phyloP scores from a whole-genome alignment of 1,140 invertebrate genomes.

The Drosophila chauvacae region DNA sequence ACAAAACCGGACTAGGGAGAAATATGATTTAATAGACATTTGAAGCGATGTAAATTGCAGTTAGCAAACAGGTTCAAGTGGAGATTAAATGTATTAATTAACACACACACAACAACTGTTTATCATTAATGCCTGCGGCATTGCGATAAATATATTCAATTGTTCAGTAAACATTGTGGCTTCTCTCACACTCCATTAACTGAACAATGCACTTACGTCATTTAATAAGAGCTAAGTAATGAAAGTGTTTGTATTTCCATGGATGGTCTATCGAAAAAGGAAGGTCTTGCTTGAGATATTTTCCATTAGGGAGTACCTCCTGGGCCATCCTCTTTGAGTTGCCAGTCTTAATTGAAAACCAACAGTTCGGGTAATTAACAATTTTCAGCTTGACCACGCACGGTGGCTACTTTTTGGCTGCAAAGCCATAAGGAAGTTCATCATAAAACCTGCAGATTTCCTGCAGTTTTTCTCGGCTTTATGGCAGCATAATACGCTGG shows the following conservation, averaged over 20 bases:
- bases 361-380: slow-evolving; percentile 20
- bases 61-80: slow-evolving; percentile 6
- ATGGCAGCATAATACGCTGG: slow-evolving; percentile 16
- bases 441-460: slow-evolving; percentile 24
- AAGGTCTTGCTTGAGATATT: slow-evolving; percentile 17
- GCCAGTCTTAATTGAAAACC: slow-evolving; percentile 15
- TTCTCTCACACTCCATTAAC: slow-evolving; percentile 15
- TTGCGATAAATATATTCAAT: slow-evolving; percentile 3
- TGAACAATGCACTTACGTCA: background rate
- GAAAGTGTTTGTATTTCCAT: slow-evolving; percentile 6
- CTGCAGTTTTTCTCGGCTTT: slow-evolving; percentile 29
- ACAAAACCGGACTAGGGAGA: background rate
- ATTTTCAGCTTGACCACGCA: slow-evolving; percentile 34
- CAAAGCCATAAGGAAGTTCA: slow-evolving; percentile 26
- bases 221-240: slow-evolving; percentile 4
- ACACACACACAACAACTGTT: background rate
- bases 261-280: no score
- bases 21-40: background rate
- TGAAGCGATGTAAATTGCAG: slow-evolving; percentile 1
- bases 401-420: background rate
- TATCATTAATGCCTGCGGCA: background rate
- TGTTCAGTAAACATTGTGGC: background rate
- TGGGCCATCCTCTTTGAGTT: slow-evolving; percentile 1
- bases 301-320: background rate
- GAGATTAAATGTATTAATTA: slow-evolving; percentile 6